Evolutionary conservation across 1,140 invertebrate genomes (phyloP).

Genomic region (Drosophila sproati): DNA sequence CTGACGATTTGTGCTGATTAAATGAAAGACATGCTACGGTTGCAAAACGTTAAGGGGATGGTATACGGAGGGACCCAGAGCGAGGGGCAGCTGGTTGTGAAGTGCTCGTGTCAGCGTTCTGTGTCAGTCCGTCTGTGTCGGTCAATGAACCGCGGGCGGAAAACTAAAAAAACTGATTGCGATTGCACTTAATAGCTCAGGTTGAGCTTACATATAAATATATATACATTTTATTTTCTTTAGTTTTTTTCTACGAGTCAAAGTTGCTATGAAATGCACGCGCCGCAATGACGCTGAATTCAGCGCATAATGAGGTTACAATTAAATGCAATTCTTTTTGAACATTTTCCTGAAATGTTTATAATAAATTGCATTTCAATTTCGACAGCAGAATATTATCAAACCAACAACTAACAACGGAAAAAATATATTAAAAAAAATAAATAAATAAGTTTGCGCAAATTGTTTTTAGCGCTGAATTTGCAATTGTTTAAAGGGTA

Average conservation of each 20-base stretch:
- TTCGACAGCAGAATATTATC: conserved; percentile 68
- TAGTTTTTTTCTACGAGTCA: conserved; percentile 7
- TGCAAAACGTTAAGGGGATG: conserved; percentile 54
- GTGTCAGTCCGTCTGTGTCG: conserved; percentile 72
- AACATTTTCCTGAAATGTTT: conserved; percentile 36
- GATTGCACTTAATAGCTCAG: conserved; percentile 49
- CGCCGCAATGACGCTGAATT: conserved; percentile 38
- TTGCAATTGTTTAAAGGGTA: conserved; percentile 57
- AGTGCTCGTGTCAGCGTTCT: conserved; percentile 73
- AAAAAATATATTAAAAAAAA: conserved; percentile 32
- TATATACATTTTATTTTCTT: conserved; percentile 27
- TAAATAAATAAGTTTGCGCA: conserved; percentile 51
- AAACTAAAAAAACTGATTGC: conserved; percentile 67
- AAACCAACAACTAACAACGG: conserved; percentile 33
- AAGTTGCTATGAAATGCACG: conserved; percentile 17
- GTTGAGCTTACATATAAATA: conserved; percentile 28
- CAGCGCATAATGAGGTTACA: conserved; percentile 75
- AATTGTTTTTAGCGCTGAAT: conserved; percentile 64
- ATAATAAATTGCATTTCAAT: conserved; percentile 66
- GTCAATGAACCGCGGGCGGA: conserved; percentile 69
- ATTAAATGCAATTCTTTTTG: conserved; percentile 41
- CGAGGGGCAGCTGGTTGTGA: conserved; percentile 23
- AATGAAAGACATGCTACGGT: conserved; percentile 57
- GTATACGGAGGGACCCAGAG: conserved; percentile 2
- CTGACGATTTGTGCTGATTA: conserved; percentile 68